Evolutionary conservation across 2,797 vertebrate species (phyloP).

Genomic region (Clarias laeviceps): DNA sequence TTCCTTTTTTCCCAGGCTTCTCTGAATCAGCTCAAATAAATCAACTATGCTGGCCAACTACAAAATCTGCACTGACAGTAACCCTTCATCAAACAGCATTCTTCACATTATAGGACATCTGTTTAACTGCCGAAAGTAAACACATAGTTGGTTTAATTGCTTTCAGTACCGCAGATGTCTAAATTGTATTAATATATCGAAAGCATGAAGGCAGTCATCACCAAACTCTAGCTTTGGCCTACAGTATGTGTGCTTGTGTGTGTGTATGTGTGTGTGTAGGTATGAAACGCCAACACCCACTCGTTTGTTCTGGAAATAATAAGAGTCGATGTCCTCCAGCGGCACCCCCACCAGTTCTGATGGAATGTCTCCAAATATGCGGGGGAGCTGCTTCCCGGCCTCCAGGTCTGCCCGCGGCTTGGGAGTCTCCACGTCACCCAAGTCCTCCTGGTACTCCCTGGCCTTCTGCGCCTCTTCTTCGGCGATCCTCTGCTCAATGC

Average conservation of each 20-base stretch:
- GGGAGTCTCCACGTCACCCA: conserved; percentile 79
- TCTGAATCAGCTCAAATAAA: conserved; percentile 50
- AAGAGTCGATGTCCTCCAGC: conserved; percentile 94
- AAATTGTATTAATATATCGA: not conserved
- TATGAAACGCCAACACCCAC: conserved; percentile 69
- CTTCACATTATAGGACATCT: not conserved
- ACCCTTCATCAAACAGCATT: conserved; percentile 30
- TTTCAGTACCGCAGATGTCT: not conserved
- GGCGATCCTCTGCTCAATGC: conserved; percentile 90
- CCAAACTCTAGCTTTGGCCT: not conserved
- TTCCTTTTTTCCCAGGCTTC: conserved; percentile 46
- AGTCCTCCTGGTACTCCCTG: conserved; percentile 85
- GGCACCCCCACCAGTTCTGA: conserved; percentile 91
- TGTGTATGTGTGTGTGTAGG: not conserved
- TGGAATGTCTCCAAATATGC: conserved; percentile 92
- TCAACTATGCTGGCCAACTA: conserved; percentile 32
- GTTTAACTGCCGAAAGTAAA: conserved; percentile 10
- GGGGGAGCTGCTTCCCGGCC: conserved; percentile 93
- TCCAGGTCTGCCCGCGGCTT: conserved; percentile 88
- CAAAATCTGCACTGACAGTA: conserved; percentile 29
- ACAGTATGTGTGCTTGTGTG: not conserved
- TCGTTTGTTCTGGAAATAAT: conserved; percentile 87
- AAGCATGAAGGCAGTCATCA: not conserved
- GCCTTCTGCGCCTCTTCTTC: conserved; percentile 82
- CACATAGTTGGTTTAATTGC: not conserved